Evolutionary conservation across 2,113 vertebrate genomes (phyloP).

Genomic region (Alouatta palliata): DNA sequence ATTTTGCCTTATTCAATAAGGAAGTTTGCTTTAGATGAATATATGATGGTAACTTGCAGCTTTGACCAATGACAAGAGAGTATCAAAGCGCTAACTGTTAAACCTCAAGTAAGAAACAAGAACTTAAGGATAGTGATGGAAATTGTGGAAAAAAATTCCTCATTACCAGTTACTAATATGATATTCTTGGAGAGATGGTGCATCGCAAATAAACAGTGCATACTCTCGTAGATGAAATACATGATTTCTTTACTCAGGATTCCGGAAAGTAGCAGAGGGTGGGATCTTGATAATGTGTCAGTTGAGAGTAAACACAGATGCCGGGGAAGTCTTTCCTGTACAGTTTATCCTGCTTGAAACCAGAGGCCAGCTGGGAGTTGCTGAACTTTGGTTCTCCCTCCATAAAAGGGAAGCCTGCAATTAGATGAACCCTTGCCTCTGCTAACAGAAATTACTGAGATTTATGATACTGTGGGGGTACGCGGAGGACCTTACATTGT

Average conservation of each 20-base stretch:
- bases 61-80: background rate
- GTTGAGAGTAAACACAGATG: background rate
- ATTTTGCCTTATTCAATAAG: background rate
- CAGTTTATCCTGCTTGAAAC: background rate
- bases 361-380: background rate
- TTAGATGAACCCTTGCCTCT: background rate
- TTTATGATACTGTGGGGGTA: background rate
- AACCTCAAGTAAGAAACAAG: background rate
- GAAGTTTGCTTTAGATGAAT: background rate
- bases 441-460: background rate
- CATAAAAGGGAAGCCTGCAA: background rate
- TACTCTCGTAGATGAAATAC: background rate
- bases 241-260: background rate
- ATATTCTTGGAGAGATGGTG: background rate
- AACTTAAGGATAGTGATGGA: background rate
- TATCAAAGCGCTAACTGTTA: background rate
- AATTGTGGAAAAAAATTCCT: background rate
- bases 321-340: background rate
- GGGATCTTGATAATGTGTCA: background rate
- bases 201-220: background rate
- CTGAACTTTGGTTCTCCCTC: conserved; percentile 47
- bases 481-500: background rate
- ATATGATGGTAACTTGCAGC: background rate
- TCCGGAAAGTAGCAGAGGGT: background rate
- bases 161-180: background rate